These are phyloP conservation scores for Malurus elegans DNA, from an alignment of 2,113 vertebrate species.

Conservation along the genomic window DNA sequence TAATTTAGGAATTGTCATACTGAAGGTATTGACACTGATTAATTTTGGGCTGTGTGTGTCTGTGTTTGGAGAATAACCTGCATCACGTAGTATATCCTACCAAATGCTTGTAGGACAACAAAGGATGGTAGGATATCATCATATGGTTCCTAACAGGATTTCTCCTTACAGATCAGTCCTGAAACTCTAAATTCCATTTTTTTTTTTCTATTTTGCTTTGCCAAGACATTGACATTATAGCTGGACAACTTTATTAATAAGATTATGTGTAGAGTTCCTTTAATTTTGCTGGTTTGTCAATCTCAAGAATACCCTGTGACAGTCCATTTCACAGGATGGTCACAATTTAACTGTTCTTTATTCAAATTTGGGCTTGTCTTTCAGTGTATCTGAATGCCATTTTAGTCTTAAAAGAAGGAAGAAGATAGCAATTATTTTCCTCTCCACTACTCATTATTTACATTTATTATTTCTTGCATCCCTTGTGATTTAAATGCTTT, in stretches of 20 bases:
- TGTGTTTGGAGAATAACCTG: not conserved
- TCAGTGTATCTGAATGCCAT: not conserved
- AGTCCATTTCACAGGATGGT: not conserved
- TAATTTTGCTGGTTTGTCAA: not conserved
- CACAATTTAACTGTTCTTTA: not conserved
- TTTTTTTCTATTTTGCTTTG: not conserved
- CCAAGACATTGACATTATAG: not conserved
- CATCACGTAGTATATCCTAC: not conserved
- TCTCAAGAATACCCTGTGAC: not conserved
- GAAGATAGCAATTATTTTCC: not conserved
- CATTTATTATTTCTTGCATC: not conserved
- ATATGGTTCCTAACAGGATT: not conserved
- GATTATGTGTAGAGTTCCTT: not conserved
- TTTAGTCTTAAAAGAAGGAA: not conserved
- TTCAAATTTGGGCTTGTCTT: not conserved
- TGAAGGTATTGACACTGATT: not conserved
- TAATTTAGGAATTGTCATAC: not conserved
- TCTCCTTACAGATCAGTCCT: not conserved
- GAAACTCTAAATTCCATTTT: not conserved
- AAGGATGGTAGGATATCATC: not conserved
- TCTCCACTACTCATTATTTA: slow-evolving; percentile 3
- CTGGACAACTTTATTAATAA: not conserved
- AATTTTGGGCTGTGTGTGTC: not conserved
- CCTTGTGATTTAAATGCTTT: not conserved
- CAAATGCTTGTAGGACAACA: not conserved